Conservation (phyloP, 1,140 invertebrate species). For the Homarus americanus region DNA sequence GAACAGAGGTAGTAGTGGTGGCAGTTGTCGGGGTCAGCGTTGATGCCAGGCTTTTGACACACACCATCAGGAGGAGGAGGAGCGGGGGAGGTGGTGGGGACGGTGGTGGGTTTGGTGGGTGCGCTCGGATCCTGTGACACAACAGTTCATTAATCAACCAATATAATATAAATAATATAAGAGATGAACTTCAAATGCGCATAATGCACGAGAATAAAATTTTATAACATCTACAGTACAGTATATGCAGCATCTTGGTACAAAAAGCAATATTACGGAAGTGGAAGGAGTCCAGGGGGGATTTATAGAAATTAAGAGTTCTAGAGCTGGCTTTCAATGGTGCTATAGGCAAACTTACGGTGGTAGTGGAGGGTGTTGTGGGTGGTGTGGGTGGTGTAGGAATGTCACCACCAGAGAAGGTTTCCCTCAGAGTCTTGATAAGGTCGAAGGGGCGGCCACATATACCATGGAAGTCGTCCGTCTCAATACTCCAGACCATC, state of each 20-base stretch:
- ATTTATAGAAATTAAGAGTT: too few relatives aligned
- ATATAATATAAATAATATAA: too few relatives aligned
- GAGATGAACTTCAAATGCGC: too few relatives aligned
- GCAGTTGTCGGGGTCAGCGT: slow-evolving; percentile 54
- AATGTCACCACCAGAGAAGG: slow-evolving; percentile 9
- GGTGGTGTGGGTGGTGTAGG: slow-evolving; percentile 1
- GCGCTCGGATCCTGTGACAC: slow-evolving; percentile 19
- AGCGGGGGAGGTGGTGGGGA: background rate
- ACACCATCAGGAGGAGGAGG: slow-evolving; percentile 1
- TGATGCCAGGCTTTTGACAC: slow-evolving; percentile 35
- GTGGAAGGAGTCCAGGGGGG: too few relatives aligned
- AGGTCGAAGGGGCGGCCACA: slow-evolving; percentile 78
- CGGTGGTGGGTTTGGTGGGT: background rate
- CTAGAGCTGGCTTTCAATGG: too few relatives aligned
- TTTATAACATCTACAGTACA: too few relatives aligned
- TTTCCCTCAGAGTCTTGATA: slow-evolving; percentile 7
- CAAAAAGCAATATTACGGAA: too few relatives aligned
- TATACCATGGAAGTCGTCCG: slow-evolving; percentile 84
- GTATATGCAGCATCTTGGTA: too few relatives aligned
- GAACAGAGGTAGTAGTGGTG: slow-evolving; percentile 47
- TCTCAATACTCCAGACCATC: slow-evolving; percentile 87
- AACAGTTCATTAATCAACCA: too few relatives aligned
- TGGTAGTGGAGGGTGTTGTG: background rate
- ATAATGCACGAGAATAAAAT: too few relatives aligned
- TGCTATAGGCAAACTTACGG: slow-evolving; percentile 1